These are phyloP conservation scores for Mormyrus proboscirostris DNA, from an alignment of 2,797 vertebrate genomes.

Conservation along the genomic window DNA sequence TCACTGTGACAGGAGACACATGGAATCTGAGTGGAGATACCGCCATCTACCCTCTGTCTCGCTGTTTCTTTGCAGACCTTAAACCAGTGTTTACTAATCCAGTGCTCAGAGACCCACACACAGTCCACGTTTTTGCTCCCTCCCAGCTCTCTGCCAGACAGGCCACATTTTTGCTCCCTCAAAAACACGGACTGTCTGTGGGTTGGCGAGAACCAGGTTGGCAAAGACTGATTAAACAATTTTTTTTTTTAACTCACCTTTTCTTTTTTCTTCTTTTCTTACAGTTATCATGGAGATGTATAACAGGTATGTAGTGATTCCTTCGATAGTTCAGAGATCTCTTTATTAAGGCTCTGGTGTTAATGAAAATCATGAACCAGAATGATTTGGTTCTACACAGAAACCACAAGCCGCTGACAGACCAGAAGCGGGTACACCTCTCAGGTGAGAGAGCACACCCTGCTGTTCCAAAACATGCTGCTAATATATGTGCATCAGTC, in stretches of 20 bases:
- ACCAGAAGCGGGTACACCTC: conserved; percentile 59
- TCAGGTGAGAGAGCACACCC: conserved; percentile 52
- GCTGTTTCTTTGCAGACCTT: neutral
- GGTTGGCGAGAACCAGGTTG: neutral
- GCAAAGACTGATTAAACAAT: neutral
- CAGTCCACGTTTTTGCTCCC: neutral
- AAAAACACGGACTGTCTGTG: neutral
- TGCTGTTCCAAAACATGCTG: neutral
- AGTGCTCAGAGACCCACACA: neutral
- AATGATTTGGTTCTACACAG: conserved; percentile 15
- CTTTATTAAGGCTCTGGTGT: neutral
- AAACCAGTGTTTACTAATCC: neutral
- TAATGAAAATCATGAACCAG: neutral
- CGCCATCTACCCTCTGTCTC: neutral
- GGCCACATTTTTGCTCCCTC: neutral
- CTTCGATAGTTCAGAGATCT: neutral
- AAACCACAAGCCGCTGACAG: conserved; percentile 54
- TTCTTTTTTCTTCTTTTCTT: conserved; percentile 20
- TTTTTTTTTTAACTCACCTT: neutral
- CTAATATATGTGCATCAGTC: conserved; percentile 15
- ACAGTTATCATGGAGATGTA: conserved; percentile 66
- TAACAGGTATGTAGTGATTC: conserved; percentile 52
- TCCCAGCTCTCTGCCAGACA: neutral
- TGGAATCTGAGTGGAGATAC: neutral
- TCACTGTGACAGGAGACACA: neutral